phyloP scores from a whole-genome alignment of 1,140 invertebrate genomes.

The Brachionus manjavacas region DNA sequence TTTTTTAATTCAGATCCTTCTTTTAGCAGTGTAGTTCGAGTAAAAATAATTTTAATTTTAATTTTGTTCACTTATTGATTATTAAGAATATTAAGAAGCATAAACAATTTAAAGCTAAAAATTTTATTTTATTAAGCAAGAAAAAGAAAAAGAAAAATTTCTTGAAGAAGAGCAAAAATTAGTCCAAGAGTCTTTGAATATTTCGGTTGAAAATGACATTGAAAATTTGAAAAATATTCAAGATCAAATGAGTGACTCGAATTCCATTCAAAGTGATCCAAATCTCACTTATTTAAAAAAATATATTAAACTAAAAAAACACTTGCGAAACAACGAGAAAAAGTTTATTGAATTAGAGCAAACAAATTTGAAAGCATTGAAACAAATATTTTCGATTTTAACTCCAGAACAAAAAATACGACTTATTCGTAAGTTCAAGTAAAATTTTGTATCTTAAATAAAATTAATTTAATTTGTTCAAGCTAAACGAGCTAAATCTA shows the following conservation, averaged over 20 bases:
- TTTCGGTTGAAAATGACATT: neutral
- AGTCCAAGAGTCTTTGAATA: neutral
- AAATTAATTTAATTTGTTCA: neutral
- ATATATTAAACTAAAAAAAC: slow-evolving; percentile 38
- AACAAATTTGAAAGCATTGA: slow-evolving; percentile 19
- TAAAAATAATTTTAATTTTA: no score
- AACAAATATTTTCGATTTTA: slow-evolving; percentile 15
- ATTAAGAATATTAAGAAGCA: no score
- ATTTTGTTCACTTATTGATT: no score
- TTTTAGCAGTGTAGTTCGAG: no score
- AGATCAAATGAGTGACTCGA: neutral
- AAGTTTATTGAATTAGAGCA: slow-evolving; percentile 12
- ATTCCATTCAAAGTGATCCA: neutral
- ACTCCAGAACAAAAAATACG: slow-evolving; percentile 29
- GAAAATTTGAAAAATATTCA: slow-evolving; percentile 5
- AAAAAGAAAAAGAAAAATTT: slow-evolving; percentile 35
- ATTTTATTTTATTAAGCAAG: neutral
- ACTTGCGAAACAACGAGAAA: slow-evolving; percentile 1
- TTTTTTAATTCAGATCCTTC: no score
- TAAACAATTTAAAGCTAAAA: neutral
- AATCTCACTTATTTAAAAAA: slow-evolving; percentile 18
- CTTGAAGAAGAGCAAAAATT: slow-evolving; percentile 22
- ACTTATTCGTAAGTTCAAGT: slow-evolving; percentile 8
- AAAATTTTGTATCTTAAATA: neutral
- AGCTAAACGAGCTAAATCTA: neutral